Base-by-base conservation (phyloP, 2,797 vertebrate genomes). In the Enoplosus armatus region DNA sequence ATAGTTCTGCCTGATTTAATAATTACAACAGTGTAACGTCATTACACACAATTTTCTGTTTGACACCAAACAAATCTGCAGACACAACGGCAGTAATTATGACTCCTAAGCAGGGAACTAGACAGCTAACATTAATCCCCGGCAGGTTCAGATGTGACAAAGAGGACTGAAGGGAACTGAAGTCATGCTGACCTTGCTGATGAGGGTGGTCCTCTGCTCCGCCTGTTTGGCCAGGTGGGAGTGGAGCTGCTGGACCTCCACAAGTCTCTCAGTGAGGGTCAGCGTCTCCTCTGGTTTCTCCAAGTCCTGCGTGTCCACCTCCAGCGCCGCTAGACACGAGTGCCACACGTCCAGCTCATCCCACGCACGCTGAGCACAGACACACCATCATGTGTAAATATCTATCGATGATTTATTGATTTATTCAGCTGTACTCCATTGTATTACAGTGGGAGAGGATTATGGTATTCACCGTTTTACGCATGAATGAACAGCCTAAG, bases 291-390 rank as follows among this genome's bases (percentile, higher is more conserved):
- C 93, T 0, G 96, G 96, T 29, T 94, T 89, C 82, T 97, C 96
- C 85, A 97, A 22, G 80, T 98, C 97, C 54, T 97, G 97, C 53
- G 98, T 91, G 65, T 97, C 96, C 16, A 96, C 95, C 79, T 99
- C 97, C 66, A 99, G 90, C 0, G 95, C 93, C 0, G 96, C 96
- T 47, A 98, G 85, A 54, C 94, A 92, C 53, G 97, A 96, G 89
- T 97, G 98, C 96, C 97, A 98, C 58, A 88, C 70, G 12, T 99
- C 97, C 43, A 99, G 87, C 91, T 97, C 96, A 5, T 98, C 97
- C 97, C 97, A 98, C 22, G 96, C 93, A 77, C 93, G 91, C 98
- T 99, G 92, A 26, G 55, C 26, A 77, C 43, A 67, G 14, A 66
- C 1, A 80, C 26, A 64, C 15, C n/a, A 9, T 15, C 29, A 60